A percentile compares a stretch with the other conserved stretches of the same genome.
Evolutionary conservation across 2,888 invertebrate species (phyloP).

Genomic region (Agrenia bidenticulata): DNA sequence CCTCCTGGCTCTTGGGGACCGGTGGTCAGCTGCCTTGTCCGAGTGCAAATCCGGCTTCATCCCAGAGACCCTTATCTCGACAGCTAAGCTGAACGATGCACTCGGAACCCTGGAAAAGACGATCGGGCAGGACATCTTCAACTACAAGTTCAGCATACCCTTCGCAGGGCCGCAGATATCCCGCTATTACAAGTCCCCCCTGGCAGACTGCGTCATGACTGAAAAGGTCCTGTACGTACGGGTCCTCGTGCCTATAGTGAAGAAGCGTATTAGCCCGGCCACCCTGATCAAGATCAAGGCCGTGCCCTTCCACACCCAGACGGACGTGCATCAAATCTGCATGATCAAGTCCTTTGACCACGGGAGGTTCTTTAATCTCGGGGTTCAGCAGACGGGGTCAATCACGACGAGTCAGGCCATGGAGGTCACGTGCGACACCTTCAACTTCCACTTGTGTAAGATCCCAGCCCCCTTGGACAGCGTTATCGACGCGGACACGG

Average conservation of each 20-base stretch:
- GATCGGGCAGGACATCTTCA: background rate
- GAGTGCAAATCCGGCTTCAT: background rate
- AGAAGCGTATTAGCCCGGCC: background rate
- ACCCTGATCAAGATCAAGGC: background rate
- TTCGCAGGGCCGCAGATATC: background rate
- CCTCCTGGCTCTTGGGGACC: background rate
- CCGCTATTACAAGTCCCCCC: background rate
- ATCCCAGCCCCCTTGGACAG: background rate
- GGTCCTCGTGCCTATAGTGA: background rate
- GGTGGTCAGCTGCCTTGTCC: background rate
- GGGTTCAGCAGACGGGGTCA: constrained; percentile 1
- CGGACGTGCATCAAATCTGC: background rate
- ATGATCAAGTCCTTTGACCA: background rate
- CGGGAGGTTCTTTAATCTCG: background rate
- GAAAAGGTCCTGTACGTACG: background rate
- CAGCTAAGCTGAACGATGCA: background rate
- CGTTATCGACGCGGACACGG: background rate
- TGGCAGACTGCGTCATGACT: constrained; percentile 3
- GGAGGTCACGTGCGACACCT: background rate
- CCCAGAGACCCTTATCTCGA: background rate
- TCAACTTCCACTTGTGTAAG: background rate
- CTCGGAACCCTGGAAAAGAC: background rate
- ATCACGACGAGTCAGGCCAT: background rate
- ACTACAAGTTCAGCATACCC: background rate
- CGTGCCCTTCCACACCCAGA: constrained; percentile 3